Evolutionary conservation across 1,140 invertebrate species (phyloP).

Genomic region (Harpegnathos saltator): DNA sequence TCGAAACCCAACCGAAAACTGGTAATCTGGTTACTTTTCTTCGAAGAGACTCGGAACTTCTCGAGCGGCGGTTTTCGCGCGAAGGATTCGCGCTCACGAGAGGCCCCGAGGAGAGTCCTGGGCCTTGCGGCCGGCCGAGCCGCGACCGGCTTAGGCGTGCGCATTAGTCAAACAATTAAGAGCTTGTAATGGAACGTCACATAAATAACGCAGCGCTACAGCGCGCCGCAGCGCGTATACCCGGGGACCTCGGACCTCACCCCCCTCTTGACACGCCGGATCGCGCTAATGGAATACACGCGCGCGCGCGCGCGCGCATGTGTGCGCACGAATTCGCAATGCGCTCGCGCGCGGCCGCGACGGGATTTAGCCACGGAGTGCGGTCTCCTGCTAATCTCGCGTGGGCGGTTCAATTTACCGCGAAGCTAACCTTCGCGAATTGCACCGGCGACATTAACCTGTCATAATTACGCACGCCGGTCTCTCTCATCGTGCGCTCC

Average conservation of each 20-base stretch:
- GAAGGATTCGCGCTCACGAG: background rate
- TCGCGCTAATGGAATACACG: conserved; percentile 74
- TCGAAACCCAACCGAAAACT: too few relatives aligned
- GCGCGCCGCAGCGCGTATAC: conserved; percentile 48
- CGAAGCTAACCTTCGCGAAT: conserved; percentile 70
- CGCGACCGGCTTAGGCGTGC: conserved; percentile 68
- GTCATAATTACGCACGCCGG: conserved; percentile 54
- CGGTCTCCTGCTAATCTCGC: conserved; percentile 68
- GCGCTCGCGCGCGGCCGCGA: conserved; percentile 47
- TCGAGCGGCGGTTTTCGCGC: background rate
- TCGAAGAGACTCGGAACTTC: too few relatives aligned
- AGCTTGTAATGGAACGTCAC: conserved; percentile 84
- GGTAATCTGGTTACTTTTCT: too few relatives aligned
- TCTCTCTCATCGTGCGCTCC: conserved; percentile 40
- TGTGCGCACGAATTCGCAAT: conserved; percentile 68
- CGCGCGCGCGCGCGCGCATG: conserved; percentile 51
- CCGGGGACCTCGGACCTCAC: conserved; percentile 41
- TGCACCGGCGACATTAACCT: conserved; percentile 59
- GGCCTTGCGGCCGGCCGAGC: conserved; percentile 62
- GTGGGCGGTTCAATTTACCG: conserved; percentile 82
- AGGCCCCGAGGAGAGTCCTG: background rate
- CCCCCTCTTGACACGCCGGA: conserved; percentile 60
- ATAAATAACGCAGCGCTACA: conserved; percentile 81
- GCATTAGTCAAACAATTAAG: conserved; percentile 86
- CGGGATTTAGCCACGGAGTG: conserved; percentile 71